Evolutionary conservation across 2,797 vertebrate genomes (phyloP).

Genomic region (Saxicola maurus): DNA sequence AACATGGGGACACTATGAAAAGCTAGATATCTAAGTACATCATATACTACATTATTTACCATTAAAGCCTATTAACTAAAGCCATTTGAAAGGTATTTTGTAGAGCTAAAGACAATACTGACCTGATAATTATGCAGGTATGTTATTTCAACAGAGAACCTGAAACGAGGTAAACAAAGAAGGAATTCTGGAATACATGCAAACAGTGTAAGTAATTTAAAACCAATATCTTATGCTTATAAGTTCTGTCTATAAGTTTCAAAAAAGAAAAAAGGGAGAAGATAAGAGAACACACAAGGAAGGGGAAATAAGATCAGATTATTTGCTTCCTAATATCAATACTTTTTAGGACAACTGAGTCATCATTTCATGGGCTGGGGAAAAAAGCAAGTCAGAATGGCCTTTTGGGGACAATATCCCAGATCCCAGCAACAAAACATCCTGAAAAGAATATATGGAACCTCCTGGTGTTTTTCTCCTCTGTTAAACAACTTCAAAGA

Average conservation of each 20-base stretch:
- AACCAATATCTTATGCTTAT: not conserved
- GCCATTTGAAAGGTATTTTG: not conserved
- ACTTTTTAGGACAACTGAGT: not conserved
- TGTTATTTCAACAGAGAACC: not conserved
- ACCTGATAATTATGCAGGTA: not conserved
- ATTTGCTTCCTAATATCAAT: not conserved
- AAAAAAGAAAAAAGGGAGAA: not conserved
- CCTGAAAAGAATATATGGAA: not conserved
- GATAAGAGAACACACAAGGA: not conserved
- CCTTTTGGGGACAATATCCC: not conserved
- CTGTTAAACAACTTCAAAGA: not conserved
- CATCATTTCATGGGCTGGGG: not conserved
- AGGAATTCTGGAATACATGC: not conserved
- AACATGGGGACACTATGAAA: not conserved
- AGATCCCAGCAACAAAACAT: not conserved
- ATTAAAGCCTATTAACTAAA: not conserved
- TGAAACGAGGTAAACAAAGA: slow-evolving; percentile 6
- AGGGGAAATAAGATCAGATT: not conserved
- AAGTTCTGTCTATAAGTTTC: not conserved
- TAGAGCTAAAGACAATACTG: not conserved
- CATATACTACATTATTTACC: not conserved
- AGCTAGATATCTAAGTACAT: not conserved
- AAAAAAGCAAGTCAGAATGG: not conserved
- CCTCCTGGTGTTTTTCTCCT: not conserved
- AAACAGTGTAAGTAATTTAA: not conserved